Percentiles rank a stretch among this genome's conserved stretches.
These are phyloP conservation scores for Pitta sordida DNA, from an alignment of 2,113 vertebrate species.

Conservation along the genomic window DNA sequence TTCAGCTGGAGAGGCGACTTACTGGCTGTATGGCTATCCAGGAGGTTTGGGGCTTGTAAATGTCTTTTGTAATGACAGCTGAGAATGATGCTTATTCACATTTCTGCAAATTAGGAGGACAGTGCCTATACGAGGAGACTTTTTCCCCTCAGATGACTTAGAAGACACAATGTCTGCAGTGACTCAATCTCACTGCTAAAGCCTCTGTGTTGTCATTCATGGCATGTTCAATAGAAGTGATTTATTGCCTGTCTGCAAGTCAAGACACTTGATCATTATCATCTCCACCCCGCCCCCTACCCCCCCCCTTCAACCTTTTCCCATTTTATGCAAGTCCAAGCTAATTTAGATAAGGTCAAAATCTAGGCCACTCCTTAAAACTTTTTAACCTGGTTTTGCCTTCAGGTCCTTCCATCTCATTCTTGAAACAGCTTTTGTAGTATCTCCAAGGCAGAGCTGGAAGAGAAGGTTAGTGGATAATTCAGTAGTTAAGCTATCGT, in stretches of 20 bases:
- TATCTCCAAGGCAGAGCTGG: slow-evolving; percentile 36
- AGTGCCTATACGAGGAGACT: not conserved
- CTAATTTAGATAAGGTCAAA: slow-evolving; percentile 60
- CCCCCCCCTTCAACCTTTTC: not conserved
- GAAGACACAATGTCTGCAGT: not conserved
- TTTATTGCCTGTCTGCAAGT: slow-evolving; percentile 45
- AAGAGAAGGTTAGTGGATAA: slow-evolving; percentile 61
- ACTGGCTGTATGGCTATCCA: not conserved
- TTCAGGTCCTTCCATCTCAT: slow-evolving; percentile 15
- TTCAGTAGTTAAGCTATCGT: slow-evolving; percentile 59
- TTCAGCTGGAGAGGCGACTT: not conserved
- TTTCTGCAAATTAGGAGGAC: not conserved
- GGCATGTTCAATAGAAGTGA: slow-evolving; percentile 29
- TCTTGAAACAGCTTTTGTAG: slow-evolving; percentile 50
- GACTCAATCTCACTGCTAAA: not conserved
- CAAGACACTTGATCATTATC: slow-evolving; percentile 46
- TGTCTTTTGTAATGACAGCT: not conserved
- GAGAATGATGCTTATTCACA: not conserved
- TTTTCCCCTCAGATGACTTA: not conserved
- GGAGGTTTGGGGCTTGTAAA: not conserved
- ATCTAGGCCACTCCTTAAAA: not conserved
- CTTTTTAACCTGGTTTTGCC: slow-evolving; percentile 22
- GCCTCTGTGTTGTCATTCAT: not conserved
- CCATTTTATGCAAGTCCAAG: not conserved
- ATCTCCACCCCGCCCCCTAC: too few relatives aligned